Evolutionary conservation across 2,888 invertebrate genomes (phyloP).

Genomic region (Sepiola atlantica): DNA sequence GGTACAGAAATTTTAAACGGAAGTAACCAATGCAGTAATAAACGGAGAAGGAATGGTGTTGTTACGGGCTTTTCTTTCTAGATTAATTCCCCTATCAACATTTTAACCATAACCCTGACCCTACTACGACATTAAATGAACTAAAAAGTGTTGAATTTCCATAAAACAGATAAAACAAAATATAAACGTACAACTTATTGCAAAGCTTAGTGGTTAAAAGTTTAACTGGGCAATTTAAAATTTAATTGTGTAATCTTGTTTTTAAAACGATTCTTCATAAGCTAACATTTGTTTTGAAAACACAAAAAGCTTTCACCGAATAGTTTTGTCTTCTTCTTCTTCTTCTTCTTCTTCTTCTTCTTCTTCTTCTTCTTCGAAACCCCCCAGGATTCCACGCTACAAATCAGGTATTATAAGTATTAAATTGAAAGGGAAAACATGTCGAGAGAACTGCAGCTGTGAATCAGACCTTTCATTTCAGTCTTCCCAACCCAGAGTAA

Average conservation of each 20-base stretch:
- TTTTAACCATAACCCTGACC: too few species aligned
- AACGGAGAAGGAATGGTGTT: too few species aligned
- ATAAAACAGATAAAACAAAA: too few species aligned
- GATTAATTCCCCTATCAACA: too few species aligned
- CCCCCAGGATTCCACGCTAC: neutral
- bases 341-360: too few species aligned
- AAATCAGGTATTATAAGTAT: neutral
- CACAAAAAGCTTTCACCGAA: neutral
- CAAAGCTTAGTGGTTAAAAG: neutral
- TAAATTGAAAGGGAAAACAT: neutral
- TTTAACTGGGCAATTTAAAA: neutral
- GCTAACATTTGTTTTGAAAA: neutral
- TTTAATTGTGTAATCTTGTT: neutral
- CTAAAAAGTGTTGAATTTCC: too few species aligned
- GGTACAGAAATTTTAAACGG: too few species aligned
- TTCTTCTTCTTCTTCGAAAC: too few species aligned
- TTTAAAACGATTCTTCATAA: neutral
- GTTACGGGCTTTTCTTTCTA: too few species aligned
- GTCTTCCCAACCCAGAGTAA: neutral
- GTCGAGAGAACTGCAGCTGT: neutral
- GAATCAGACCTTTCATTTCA: neutral
- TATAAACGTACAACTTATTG: too few species aligned
- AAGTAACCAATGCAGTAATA: too few species aligned
- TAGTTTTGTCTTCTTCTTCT: neutral
- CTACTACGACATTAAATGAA: too few species aligned